Evolutionary conservation across 2,113 vertebrate species (phyloP), one percentile per base, ranked within the genome.

Genomic region (Montifringilla adamsi): DNA sequence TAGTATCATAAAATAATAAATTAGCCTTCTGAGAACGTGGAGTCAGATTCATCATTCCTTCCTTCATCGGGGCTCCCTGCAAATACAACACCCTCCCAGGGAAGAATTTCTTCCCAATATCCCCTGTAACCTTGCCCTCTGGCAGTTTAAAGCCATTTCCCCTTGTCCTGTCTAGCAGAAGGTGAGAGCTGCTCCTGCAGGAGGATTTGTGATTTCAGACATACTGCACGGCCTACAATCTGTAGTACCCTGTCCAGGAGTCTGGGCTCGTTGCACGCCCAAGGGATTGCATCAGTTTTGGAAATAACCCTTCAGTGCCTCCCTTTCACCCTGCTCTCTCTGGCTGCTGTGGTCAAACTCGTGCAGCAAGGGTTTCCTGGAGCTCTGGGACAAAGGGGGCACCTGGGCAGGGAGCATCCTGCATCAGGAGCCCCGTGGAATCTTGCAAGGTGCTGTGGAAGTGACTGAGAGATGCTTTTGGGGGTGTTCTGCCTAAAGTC

Each of bases 371-470:
- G 0, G 2, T 74, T 70, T 64, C 35, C n/a, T 41, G 19, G 31
- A 39, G 33, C 35, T 76, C 15, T 46, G 52, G 82, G 60, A 17
- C 33, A 46, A 44, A 75, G 37, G 4, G 5, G 5, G 3, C 17
- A 18, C 16, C 15, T n/a, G 35, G 49, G 9, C 31, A 69, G 24
- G 15, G 3, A n/a, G 58, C 43, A 44, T 74, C 24, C 39, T n/a
- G 52, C n/a, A 18, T 18, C 27, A 52, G 47, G 27, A 84, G 13
- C 28, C 46, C 37, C 0, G 0, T 44, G 30, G 52, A 43, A 84
- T 60, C 35, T 67, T 43, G 15, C n/a, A 30, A 37, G 39, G 33
- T 43, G 47, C 3, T 19, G 11, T 70, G 39, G 47, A 67, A 77
- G 35, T 15, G 39, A 9, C 49, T 0, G 2, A 47, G 89, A 78